Base-by-base conservation (phyloP, 1,140 invertebrate genomes). In the Bombus affinis region DNA sequence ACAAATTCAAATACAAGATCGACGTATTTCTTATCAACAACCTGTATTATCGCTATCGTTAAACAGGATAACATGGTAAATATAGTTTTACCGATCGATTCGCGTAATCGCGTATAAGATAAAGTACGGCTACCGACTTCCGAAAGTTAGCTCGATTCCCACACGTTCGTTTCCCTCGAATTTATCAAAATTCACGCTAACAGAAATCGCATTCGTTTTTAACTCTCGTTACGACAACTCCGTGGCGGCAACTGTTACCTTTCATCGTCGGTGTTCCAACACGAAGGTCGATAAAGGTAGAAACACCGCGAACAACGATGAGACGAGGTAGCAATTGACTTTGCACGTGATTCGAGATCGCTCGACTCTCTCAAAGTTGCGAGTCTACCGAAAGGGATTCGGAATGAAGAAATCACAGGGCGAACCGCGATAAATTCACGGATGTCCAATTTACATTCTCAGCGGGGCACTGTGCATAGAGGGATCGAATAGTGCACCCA, bases 381-480 rank as follows among this genome's bases (percentile, higher is more conserved):
- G 15, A 47, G 12, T 12, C 35, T 1, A 12, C 47, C 47, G 5
- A 3, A 53, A 25, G 13, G 10, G 66, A 1, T n/a, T 32, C 5
- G 32, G 13, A 74, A 82, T 82, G 70, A 82, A 82, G 80, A 74
- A 74, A 65, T 82, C 70, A 74, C 18, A n/a, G 37, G 2, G 2
- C 28, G 2, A 62, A 2, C 39, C 2, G 13, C 66, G n/a, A 78
- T 70, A 80, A 62, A 84, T 80, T 84, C 22, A 25, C 65, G 28
- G 65, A 79, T 72, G 83, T 84, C 32, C 66, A 72, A 84, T 84
- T 72, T 84, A 79, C 82, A 71, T 83, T 57, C 73, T 10, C 68
- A 79, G 47, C 42, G 28, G 59, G 53, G 53, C 47, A 62, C 59
- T 32, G 42, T 37, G 57, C 57, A 3, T 53, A 57, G 28, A 47